Evolutionary conservation across 2,888 invertebrate genomes (phyloP).

Genomic region (Serripes groenlandicus): DNA sequence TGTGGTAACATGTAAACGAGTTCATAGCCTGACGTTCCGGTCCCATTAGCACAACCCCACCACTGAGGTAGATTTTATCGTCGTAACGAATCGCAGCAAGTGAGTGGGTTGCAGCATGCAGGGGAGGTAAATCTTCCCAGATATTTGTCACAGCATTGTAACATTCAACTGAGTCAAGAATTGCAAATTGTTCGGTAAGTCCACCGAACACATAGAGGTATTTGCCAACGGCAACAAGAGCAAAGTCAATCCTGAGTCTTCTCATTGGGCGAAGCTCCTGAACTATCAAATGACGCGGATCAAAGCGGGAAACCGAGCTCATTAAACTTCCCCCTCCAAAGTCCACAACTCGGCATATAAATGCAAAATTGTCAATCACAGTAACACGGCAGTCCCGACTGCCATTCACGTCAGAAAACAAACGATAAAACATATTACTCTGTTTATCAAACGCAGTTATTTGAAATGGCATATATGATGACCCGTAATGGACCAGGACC

Average conservation of each 20-base stretch:
- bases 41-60: slow-evolving; percentile 83
- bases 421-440: slow-evolving; percentile 79
- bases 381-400: slow-evolving; percentile 84
- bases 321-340: slow-evolving; percentile 85
- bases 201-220: slow-evolving; percentile 84
- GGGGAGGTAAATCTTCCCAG: slow-evolving; percentile 83
- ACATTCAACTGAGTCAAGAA: slow-evolving; percentile 84
- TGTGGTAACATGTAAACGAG: slow-evolving; percentile 80
- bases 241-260: slow-evolving; percentile 83
- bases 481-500: slow-evolving; percentile 82
- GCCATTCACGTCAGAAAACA: slow-evolving; percentile 84
- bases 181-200: slow-evolving; percentile 82
- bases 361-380: slow-evolving; percentile 84
- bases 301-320: slow-evolving; percentile 85
- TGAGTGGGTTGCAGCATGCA: slow-evolving; percentile 83
- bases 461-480: slow-evolving; percentile 84
- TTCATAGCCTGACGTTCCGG: slow-evolving; percentile 82
- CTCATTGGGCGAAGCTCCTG: slow-evolving; percentile 84
- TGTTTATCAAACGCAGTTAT: slow-evolving; percentile 83
- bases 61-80: slow-evolving; percentile 83
- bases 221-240: slow-evolving; percentile 79
- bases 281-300: slow-evolving; percentile 83
- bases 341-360: slow-evolving; percentile 85
- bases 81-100: slow-evolving; percentile 79
- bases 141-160: slow-evolving; percentile 83